Conservation (phyloP, 2,113 vertebrate species). For the Cricetomys ansorgei region DNA sequence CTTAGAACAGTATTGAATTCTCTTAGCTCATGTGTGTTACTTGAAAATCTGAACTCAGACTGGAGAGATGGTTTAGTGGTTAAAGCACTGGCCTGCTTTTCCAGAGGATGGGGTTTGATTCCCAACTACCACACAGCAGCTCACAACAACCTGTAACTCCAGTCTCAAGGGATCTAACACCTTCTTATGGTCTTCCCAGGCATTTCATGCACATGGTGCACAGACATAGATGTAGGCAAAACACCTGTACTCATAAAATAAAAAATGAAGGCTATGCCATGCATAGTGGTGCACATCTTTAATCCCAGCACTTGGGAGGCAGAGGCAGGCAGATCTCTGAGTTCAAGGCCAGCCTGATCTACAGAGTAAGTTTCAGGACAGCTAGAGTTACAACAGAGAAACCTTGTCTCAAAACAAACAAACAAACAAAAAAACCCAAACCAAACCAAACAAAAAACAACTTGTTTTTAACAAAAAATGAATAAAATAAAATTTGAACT, state of each 20-base stretch:
- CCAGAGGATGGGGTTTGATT: not conserved
- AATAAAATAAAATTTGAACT: constrained; percentile 66
- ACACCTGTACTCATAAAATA: not conserved
- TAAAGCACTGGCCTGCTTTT: not conserved
- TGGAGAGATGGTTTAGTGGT: not conserved
- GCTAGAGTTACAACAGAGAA: not conserved
- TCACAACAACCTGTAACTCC: not conserved
- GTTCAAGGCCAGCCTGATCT: not conserved
- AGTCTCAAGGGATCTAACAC: not conserved
- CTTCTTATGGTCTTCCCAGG: not conserved
- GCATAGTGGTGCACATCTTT: not conserved
- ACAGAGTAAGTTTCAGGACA: not conserved
- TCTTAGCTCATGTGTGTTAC: constrained; percentile 87
- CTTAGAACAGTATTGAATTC: constrained; percentile 93
- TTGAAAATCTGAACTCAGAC: constrained; percentile 80
- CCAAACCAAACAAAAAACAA: not conserved
- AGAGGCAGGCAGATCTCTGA: not conserved
- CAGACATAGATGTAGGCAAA: not conserved
- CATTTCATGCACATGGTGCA: not conserved
- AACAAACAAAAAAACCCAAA: too few relatives aligned
- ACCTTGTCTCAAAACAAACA: not conserved
- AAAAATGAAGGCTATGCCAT: not conserved
- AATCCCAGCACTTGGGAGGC: not conserved
- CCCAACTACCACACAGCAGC: not conserved
- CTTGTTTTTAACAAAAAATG: not conserved